phyloP scores from a whole-genome alignment of 2,888 invertebrate species.

The Agriopis marginaria region DNA sequence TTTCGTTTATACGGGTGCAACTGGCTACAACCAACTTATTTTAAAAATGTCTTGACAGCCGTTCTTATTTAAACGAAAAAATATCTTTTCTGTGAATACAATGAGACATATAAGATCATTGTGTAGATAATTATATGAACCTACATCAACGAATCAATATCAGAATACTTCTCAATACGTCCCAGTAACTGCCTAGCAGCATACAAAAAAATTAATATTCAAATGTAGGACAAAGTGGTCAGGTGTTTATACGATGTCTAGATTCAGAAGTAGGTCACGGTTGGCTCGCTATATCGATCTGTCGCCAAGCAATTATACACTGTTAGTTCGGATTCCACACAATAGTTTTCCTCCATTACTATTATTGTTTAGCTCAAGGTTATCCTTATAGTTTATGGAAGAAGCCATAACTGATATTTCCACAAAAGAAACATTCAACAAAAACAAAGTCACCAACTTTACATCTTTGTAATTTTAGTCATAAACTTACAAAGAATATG shows the following conservation, averaged over 20 bases:
- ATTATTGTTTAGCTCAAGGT: constrained; percentile 10
- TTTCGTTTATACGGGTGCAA: no score
- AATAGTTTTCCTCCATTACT: constrained; percentile 16
- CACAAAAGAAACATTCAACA: not conserved
- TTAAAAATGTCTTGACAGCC: no score
- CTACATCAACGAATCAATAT: no score
- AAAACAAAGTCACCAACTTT: not conserved
- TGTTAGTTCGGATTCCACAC: constrained; percentile 9
- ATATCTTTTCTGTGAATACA: no score
- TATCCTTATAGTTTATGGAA: constrained; percentile 12
- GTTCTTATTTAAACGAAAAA: no score
- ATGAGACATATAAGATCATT: no score
- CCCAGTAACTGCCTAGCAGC: constrained; percentile 4
- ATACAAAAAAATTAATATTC: constrained; percentile 13
- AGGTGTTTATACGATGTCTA: constrained; percentile 32
- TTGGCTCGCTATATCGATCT: constrained; percentile 44
- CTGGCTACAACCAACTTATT: no score
- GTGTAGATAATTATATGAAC: no score
- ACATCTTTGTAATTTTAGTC: no score
- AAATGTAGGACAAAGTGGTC: constrained; percentile 8
- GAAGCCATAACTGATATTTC: constrained; percentile 1
- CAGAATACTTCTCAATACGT: not conserved
- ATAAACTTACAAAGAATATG: not conserved
- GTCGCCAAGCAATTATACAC: constrained; percentile 18
- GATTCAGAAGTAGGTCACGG: constrained; percentile 60